Evolutionary conservation across 2,797 vertebrate species (phyloP).

Genomic region (Typhlichthys eigenmanni): DNA sequence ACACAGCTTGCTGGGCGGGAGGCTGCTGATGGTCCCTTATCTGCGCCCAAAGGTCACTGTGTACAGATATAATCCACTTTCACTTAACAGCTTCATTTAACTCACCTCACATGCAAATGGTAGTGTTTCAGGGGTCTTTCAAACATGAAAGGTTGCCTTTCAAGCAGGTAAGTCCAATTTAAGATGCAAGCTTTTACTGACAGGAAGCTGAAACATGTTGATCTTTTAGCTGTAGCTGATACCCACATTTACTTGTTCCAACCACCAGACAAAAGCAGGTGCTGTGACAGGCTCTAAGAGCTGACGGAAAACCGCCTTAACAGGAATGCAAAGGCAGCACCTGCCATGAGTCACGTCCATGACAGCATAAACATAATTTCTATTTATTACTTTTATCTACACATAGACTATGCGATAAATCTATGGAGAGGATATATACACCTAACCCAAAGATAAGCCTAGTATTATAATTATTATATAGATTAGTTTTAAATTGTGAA

Average conservation of each 20-base stretch:
- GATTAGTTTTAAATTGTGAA: too few species aligned
- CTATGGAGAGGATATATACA: too few species aligned
- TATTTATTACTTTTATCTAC: too few species aligned
- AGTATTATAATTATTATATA: too few species aligned
- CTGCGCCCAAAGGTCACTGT: slow-evolving; percentile 75
- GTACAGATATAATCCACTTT: slow-evolving; percentile 80
- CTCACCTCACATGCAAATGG: slow-evolving; percentile 69
- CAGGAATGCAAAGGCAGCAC: too few species aligned
- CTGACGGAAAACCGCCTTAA: slow-evolving; percentile 10
- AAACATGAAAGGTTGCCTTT: slow-evolving; percentile 27
- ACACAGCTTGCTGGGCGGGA: slow-evolving; percentile 67
- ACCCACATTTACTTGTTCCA: slow-evolving; percentile 18
- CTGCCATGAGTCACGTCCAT: too few species aligned
- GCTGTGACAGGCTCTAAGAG: slow-evolving; percentile 7
- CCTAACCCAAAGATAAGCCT: too few species aligned
- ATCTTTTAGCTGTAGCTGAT: slow-evolving; percentile 17
- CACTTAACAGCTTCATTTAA: slow-evolving; percentile 78
- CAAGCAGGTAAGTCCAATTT: background rate
- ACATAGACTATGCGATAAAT: too few species aligned
- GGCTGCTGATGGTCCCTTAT: slow-evolving; percentile 75
- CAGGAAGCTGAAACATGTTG: slow-evolving; percentile 34
- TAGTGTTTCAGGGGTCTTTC: slow-evolving; percentile 44
- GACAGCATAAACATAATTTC: too few species aligned
- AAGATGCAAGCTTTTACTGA: slow-evolving; percentile 10
- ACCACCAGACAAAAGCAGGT: slow-evolving; percentile 5